Percentiles rank a stretch among this genome's conserved stretches.
phyloP scores from a whole-genome alignment of 92 coral and sea anemone species.

The Epizoanthus rinbou region DNA sequence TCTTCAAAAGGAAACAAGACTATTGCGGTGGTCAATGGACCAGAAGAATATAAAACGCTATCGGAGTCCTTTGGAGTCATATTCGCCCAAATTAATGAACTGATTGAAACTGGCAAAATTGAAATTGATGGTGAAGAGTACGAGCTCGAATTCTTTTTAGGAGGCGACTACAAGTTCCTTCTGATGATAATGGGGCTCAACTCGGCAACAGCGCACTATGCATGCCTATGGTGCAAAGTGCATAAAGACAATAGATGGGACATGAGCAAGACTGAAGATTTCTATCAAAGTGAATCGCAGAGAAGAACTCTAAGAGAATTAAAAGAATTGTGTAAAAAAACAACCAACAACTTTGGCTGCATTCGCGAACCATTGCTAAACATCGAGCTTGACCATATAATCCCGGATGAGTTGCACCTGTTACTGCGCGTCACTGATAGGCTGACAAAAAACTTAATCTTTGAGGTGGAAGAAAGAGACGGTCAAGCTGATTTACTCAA shows the following conservation, averaged over 20 bases:
- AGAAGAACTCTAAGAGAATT: constrained; percentile 47
- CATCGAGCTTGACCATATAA: constrained; percentile 44
- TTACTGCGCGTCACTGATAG: constrained; percentile 69
- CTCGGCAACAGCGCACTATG: constrained; percentile 44
- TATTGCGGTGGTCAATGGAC: constrained; percentile 68
- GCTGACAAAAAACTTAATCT: constrained; percentile 58
- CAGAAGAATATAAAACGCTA: constrained; percentile 61
- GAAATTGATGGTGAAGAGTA: constrained; percentile 37
- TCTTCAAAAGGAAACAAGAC: constrained; percentile 69
- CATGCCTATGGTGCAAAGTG: constrained; percentile 54
- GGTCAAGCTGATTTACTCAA: constrained; percentile 51
- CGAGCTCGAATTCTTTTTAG: constrained; percentile 34
- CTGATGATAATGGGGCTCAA: constrained; percentile 52
- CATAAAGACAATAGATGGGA: constrained; percentile 49
- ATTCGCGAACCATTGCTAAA: constrained; percentile 50
- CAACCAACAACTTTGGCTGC: constrained; percentile 34
- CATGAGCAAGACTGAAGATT: constrained; percentile 38
- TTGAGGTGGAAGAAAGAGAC: constrained; percentile 63
- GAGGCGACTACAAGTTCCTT: constrained; percentile 44
- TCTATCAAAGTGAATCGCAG: constrained; percentile 41
- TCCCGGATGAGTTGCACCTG: constrained; percentile 74
- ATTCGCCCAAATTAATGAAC: constrained; percentile 42
- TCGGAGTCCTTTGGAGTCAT: constrained; percentile 31
- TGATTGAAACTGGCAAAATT: background rate
- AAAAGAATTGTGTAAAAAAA: background rate